phyloP scores from a whole-genome alignment of 2,888 invertebrate genomes.

The Lasiommata megera region DNA sequence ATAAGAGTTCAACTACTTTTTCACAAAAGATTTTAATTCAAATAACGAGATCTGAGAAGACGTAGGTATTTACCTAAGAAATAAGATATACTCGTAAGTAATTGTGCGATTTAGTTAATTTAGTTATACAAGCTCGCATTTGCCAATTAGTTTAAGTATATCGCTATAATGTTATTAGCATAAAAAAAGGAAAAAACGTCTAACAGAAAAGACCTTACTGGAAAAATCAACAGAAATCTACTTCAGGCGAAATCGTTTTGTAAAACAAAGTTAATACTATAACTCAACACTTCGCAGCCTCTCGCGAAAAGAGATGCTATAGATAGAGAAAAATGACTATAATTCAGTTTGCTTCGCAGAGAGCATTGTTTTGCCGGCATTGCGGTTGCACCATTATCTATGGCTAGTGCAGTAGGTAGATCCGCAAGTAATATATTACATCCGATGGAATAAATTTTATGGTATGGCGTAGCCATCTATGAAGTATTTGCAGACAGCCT shows the following conservation, averaged over 20 bases:
- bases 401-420: neutral
- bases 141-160: neutral
- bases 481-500: too few relatives aligned
- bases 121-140: neutral
- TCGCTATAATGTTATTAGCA: neutral
- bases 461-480: neutral
- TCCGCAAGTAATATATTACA: neutral
- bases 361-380: neutral
- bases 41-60: neutral
- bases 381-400: neutral
- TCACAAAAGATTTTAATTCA: neutral
- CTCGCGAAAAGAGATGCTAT: slow-evolving; percentile 61
- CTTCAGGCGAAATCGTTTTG: slow-evolving; percentile 64
- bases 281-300: slow-evolving; percentile 70
- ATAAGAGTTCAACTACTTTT: neutral
- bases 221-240: slow-evolving; percentile 54
- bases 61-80: neutral
- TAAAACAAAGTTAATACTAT: slow-evolving; percentile 76
- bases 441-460: neutral
- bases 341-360: slow-evolving; percentile 68
- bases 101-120: neutral
- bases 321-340: slow-evolving; percentile 73
- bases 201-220: neutral
- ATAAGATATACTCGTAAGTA: neutral
- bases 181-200: neutral